Percentiles rank a stretch among this genome's conserved stretches.
These are phyloP conservation scores for Hylaeus volcanicus DNA, from an alignment of 1,140 invertebrate genomes.

Conservation along the genomic window DNA sequence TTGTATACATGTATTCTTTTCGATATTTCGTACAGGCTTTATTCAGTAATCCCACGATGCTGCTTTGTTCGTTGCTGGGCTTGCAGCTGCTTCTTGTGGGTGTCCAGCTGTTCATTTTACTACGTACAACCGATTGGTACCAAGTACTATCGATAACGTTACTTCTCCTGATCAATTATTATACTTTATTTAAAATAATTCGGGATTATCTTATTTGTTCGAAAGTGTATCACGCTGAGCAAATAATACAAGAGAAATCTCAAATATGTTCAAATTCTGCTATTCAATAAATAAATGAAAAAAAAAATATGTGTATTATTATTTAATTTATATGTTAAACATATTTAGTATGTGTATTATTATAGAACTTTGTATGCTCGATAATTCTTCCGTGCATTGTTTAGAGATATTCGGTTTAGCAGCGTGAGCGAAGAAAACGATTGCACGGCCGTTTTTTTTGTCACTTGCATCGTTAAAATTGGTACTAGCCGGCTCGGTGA, in stretches of 20 bases:
- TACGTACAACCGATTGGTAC: constrained; percentile 93
- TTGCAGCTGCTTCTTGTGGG: constrained; percentile 88
- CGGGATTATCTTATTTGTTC: constrained; percentile 92
- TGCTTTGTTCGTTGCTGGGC: constrained; percentile 88
- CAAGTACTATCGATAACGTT: constrained; percentile 92
- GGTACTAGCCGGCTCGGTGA: no score
- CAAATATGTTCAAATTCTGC: constrained; percentile 47
- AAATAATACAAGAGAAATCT: constrained; percentile 83
- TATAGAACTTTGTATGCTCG: no score
- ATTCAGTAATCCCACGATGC: constrained; percentile 92
- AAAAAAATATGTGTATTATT: neutral
- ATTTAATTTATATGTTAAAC: neutral
- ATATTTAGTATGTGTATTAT: no score
- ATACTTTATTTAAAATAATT: constrained; percentile 93
- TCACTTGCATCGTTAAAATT: no score
- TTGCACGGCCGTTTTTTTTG: no score
- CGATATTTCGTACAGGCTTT: constrained; percentile 84
- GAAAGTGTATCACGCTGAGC: constrained; percentile 89
- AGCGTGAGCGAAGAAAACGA: no score
- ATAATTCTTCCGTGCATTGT: no score
- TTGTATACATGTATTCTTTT: constrained; percentile 10
- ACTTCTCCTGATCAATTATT: constrained; percentile 94
- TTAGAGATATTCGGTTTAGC: no score
- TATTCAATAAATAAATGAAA: constrained; percentile 51
- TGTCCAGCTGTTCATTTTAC: constrained; percentile 88